Conservation (phyloP, 1,140 invertebrate species). For the Helicoverpa armigera region DNA sequence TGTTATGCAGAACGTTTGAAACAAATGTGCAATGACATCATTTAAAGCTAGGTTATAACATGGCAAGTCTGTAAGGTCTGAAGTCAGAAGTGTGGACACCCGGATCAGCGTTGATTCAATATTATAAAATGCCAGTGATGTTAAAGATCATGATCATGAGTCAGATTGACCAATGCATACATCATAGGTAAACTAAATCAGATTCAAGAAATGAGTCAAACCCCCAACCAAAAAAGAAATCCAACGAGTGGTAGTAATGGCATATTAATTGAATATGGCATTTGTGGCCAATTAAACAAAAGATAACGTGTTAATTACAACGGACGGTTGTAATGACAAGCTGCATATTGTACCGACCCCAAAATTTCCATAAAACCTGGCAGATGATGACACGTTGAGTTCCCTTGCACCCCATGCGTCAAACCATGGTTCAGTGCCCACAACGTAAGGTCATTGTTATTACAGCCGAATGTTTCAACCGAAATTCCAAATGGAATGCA, state of each 20-base stretch:
- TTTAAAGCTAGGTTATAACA: not conserved
- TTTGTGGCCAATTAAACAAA: not conserved
- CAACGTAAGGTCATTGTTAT: constrained; percentile 15
- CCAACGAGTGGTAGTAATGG: too few relatives aligned
- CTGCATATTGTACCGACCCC: too few relatives aligned
- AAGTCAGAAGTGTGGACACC: too few relatives aligned
- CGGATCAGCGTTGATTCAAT: too few relatives aligned
- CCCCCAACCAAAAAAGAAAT: too few relatives aligned
- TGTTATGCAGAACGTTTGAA: constrained; percentile 28
- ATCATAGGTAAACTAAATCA: not conserved
- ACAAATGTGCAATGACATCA: constrained; percentile 30
- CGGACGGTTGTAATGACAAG: not conserved
- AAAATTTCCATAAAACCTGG: too few relatives aligned
- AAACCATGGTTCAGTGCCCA: not conserved
- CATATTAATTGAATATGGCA: not conserved
- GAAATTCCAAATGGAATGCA: not conserved
- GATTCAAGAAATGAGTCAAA: too few relatives aligned
- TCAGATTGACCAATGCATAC: not conserved
- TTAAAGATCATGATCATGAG: too few relatives aligned
- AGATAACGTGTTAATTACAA: not conserved
- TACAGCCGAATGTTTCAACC: not conserved
- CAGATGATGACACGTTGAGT: not conserved
- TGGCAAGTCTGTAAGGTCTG: not conserved
- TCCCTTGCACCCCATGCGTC: not conserved
- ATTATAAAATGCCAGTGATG: too few relatives aligned